Percentiles rank a stretch among this genome's conserved stretches.
Conservation (phyloP, 2,797 vertebrate genomes). For the Varecia variegata region DNA sequence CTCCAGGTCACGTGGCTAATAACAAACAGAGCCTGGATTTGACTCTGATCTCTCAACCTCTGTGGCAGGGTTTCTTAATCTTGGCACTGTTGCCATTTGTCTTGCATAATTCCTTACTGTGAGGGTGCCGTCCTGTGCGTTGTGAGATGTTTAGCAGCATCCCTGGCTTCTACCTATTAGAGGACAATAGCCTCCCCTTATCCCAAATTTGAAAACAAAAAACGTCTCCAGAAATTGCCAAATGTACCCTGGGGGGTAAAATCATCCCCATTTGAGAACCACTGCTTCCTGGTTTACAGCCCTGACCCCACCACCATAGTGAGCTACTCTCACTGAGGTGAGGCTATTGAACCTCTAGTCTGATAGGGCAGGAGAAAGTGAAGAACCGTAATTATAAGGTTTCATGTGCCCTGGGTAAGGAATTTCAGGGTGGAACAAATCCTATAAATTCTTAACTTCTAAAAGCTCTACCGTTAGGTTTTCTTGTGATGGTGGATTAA, state of each 20-base stretch:
- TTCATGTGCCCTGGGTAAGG: not conserved
- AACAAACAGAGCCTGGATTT: not conserved
- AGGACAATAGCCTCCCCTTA: not conserved
- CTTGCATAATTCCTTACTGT: not conserved
- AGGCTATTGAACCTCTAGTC: not conserved
- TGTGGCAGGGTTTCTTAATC: not conserved
- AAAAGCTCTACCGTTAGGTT: not conserved
- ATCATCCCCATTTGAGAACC: not conserved
- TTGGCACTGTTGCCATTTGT: not conserved
- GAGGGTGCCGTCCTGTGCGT: not conserved
- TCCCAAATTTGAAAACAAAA: not conserved
- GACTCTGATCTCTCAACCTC: not conserved
- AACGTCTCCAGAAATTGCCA: not conserved
- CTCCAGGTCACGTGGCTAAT: not conserved
- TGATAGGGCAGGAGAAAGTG: not conserved
- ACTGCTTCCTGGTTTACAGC: fast-evolving
- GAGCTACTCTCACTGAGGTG: no score
- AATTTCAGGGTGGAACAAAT: not conserved
- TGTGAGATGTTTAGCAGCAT: not conserved
- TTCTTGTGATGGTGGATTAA: not conserved
- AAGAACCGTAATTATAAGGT: not conserved
- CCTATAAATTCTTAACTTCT: not conserved
- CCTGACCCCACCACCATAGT: no score
- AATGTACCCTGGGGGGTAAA: not conserved
- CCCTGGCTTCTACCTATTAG: not conserved